These are phyloP conservation scores for Noctua janthe DNA, from an alignment of 2,888 invertebrate genomes.

Conservation along the genomic window DNA sequence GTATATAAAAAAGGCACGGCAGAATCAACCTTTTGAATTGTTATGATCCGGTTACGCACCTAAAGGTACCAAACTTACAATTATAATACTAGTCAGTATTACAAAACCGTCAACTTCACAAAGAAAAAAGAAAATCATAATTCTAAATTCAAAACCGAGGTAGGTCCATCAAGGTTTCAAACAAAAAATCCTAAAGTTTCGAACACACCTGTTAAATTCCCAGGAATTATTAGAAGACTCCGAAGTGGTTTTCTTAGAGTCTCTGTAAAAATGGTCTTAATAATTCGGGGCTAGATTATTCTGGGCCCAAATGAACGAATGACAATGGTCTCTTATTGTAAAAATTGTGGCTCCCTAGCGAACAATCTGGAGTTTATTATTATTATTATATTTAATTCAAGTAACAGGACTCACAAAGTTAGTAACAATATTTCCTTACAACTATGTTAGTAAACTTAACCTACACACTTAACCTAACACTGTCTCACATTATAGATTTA, in stretches of 20 bases:
- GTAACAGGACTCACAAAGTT: too few species aligned
- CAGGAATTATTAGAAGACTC: conserved; percentile 40
- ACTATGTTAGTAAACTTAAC: too few species aligned
- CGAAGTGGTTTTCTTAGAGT: conserved; percentile 35
- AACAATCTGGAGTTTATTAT: conserved; percentile 49
- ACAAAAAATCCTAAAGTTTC: conserved; percentile 40
- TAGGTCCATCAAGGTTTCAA: conserved; percentile 3
- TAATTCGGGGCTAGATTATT: conserved; percentile 52
- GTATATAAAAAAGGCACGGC: too few species aligned
- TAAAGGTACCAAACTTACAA: background rate
- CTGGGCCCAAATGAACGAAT: conserved; percentile 40
- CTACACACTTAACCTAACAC: too few species aligned
- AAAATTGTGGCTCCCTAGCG: conserved; percentile 53
- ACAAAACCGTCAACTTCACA: background rate
- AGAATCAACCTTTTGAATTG: too few species aligned
- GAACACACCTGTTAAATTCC: conserved; percentile 44
- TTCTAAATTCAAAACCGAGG: conserved; percentile 2
- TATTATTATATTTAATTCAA: too few species aligned
- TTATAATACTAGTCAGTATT: background rate
- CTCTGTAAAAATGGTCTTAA: conserved; percentile 32
- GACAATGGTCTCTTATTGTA: conserved; percentile 48
- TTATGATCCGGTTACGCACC: too few species aligned
- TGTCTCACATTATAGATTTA: too few species aligned
- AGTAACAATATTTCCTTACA: too few species aligned
- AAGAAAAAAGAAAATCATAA: background rate